phyloP scores from a whole-genome alignment of 2,888 invertebrate species.

The Xylocampa areola region DNA sequence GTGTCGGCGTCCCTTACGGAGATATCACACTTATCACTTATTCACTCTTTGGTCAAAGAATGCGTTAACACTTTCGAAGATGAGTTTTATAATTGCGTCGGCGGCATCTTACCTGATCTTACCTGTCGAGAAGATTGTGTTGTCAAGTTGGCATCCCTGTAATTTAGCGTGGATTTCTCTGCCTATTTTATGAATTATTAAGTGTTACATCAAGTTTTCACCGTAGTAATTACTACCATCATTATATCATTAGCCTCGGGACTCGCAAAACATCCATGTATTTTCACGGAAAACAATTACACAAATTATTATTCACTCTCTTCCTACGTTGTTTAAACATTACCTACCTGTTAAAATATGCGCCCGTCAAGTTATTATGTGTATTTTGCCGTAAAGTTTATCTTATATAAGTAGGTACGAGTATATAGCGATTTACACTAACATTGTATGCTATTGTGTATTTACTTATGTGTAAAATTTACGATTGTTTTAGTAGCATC shows the following conservation, averaged over 20 bases:
- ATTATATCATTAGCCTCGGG: constrained; percentile 68
- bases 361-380: constrained; percentile 12
- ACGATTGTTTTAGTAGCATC: not conserved
- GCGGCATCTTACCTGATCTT: constrained; percentile 45
- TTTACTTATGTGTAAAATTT: constrained; percentile 1
- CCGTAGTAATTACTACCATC: constrained; percentile 59
- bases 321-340: constrained; percentile 42
- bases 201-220: constrained; percentile 66
- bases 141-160: constrained; percentile 63
- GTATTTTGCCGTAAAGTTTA: constrained; percentile 1
- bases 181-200: constrained; percentile 67
- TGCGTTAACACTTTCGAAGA: constrained; percentile 58
- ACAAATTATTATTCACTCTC: constrained; percentile 55
- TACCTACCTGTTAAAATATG: constrained; percentile 27
- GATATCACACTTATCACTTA: constrained; percentile 41
- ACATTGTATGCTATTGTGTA: too few species aligned
- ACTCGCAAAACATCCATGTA: constrained; percentile 55
- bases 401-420: constrained; percentile 8
- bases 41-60: constrained; percentile 41
- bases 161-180: constrained; percentile 65
- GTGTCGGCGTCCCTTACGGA: constrained; percentile 25
- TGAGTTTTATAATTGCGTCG: constrained; percentile 61
- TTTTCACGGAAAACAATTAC: constrained; percentile 68
- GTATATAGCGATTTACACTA: not conserved
- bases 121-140: constrained; percentile 61